Evolutionary conservation across 2,888 invertebrate species (phyloP), one percentile per base, ranked within the genome.

Genomic region (Aleiodes testaceus): DNA sequence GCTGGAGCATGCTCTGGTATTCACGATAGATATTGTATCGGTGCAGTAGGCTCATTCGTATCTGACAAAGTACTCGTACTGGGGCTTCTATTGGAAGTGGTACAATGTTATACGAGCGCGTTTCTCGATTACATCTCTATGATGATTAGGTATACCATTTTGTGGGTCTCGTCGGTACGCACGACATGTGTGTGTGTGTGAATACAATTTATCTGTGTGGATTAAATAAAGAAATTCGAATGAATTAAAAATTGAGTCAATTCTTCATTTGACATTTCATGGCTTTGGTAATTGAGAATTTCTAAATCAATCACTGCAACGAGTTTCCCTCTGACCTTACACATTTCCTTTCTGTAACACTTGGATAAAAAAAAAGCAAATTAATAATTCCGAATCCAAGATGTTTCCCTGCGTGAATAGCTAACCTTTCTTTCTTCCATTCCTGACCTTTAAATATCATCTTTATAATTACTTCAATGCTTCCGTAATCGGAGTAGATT

Each of bases 61-160:
- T 75, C 69, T 68, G 69, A 61, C 74, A 65, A 50, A 69, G 55
- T 70, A 30, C 52, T n/a, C 12, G 50, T 70, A 22, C 52, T n/a
- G 16, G 64, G 50, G 71, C 42, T 45, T 49, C 68, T 59, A 72
- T 63, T 63, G 72, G 66, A 9, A 66, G 45, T 66, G 53, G 66
- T 30, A 69, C 70, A 67, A 69, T 79, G 79, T 78, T 81, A 78
- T 82, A 77, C 75, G 79, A 78, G 77, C 70, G 61, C 55, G 44
- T 66, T 73, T 74, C 79, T 77, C 77, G 80, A 83, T 83, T 77
- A 77, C 75, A 80, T 82, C 80, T 81, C 77, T 79, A 79, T 81
- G 78, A 79, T 80, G 81, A 83, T 82, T 80, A 80, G 78, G 73
- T 77, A 64, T 52, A 64, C 59, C 73, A 70, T 79, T 80, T 36